Conservation (phyloP, 1,140 invertebrate genomes). For the Papilio xuthus region DNA sequence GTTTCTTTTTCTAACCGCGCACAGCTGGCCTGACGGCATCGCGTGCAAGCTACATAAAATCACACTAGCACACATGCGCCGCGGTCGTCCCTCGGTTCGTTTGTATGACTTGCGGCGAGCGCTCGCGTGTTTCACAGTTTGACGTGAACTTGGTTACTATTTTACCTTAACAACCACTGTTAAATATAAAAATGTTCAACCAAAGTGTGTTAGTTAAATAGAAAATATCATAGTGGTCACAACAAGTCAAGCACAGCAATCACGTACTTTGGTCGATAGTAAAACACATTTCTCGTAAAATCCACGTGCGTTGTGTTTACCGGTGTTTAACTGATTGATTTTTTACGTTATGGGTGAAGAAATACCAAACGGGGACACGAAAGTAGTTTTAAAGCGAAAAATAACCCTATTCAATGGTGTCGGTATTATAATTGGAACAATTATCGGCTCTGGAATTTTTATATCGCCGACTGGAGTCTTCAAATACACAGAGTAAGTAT, state of each 20-base stretch:
- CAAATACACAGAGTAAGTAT: conserved; percentile 83
- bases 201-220: conserved; percentile 71
- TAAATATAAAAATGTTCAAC: conserved; percentile 73
- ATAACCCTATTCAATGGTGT: conserved; percentile 93
- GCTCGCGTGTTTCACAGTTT: conserved; percentile 46
- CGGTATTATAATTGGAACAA: conserved; percentile 92
- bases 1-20: conserved; percentile 6
- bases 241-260: conserved; percentile 35
- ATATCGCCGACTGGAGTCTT: conserved; percentile 90
- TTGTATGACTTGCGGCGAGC: conserved; percentile 44
- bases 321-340: conserved; percentile 68
- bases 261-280: conserved; percentile 38
- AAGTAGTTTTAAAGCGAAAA: conserved; percentile 89
- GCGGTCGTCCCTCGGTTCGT: conserved; percentile 53
- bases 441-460: conserved; percentile 93
- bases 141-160: conserved; percentile 55
- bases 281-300: conserved; percentile 44
- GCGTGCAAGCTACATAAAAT: conserved; percentile 36
- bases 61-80: conserved; percentile 61
- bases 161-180: conserved; percentile 61
- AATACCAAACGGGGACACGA: conserved; percentile 70
- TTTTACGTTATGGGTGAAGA: conserved; percentile 78
- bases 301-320: conserved; percentile 70
- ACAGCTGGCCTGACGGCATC: conserved; percentile 1
- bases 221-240: conserved; percentile 48